Base-by-base conservation (phyloP, 2,888 invertebrate species). In the Silvanus unidentatus region DNA sequence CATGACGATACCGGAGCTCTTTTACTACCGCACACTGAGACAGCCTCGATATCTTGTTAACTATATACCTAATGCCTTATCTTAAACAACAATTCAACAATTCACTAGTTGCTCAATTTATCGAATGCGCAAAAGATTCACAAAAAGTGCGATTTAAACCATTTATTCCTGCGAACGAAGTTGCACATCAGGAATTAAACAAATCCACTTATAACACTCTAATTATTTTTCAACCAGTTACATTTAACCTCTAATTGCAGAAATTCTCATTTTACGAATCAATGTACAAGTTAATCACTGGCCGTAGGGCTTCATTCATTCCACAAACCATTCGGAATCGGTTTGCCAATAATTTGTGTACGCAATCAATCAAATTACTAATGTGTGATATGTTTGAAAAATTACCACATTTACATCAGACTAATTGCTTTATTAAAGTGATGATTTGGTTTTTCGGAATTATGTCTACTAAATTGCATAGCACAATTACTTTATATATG, bases 181-280 rank as follows among this genome's bases (percentile, higher is more conserved):
- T n/a, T n/a, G n/a, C n/a, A n/a, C n/a, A n/a, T n/a, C n/a, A n/a
- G n/a, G n/a, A n/a, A n/a, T n/a, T n/a, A n/a, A n/a, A n/a, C n/a
- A n/a, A n/a, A n/a, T n/a, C n/a, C n/a, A n/a, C n/a, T n/a, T n/a
- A n/a, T n/a, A 22, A 5, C 22, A 8, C 8, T 22, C 8, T 3
- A 22, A 5, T 22, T 5, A 22, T 22, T 32, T 32, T 32, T 32
- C 32, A 12, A n/a, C 32, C 5, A 32, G 28, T 28, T 28, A 9
- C 28, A 28, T 28, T 28, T 28, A 12, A 12, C 11, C 5, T 62
- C 60, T 65, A 65, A 66, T 65, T 64, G 61, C 61, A 56, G 62
- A 58, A 66, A 65, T 68, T 62, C 64, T 65, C 65, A 70, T 70
- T 70, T 69, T 68, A 69, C 70, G 68, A 68, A 67, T 66, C 69